These are phyloP conservation scores for Acanthornis magna DNA, from an alignment of 2,797 vertebrate species.

Conservation along the genomic window DNA sequence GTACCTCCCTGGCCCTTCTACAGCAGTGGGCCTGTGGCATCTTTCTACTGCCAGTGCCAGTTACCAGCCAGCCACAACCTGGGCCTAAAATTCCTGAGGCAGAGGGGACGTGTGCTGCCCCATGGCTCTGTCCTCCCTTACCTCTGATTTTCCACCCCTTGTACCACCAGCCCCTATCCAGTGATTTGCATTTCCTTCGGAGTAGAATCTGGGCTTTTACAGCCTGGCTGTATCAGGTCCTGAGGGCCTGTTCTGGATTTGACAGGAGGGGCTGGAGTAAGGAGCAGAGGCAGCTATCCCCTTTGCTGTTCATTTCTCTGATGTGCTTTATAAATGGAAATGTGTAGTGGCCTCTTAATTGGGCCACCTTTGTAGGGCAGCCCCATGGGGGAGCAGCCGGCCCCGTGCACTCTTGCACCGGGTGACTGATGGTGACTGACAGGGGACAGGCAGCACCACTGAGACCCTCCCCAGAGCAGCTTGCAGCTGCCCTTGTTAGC, in stretches of 20 bases:
- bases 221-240: background rate
- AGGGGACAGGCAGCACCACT: background rate
- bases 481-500: background rate
- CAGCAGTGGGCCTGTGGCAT: fast-evolving
- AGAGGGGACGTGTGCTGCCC: background rate
- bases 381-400: background rate
- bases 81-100: background rate
- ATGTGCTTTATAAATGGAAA: slow-evolving; percentile 34
- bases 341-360: slow-evolving; percentile 25
- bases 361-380: slow-evolving; percentile 38
- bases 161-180: background rate
- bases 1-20: background rate
- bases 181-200: background rate
- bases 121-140: background rate
- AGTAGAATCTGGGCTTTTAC: background rate
- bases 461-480: background rate
- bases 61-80: background rate
- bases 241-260: slow-evolving; percentile 46
- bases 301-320: background rate
- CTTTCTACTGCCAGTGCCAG: background rate
- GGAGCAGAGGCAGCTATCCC: background rate
- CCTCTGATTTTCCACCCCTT: background rate
- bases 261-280: background rate
- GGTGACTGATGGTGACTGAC: background rate
- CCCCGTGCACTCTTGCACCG: background rate